Percentiles rank a stretch among this genome's conserved stretches.
These are phyloP conservation scores for Craseonycteris thonglongyai DNA, from an alignment of 2,113 vertebrate species.

Conservation along the genomic window DNA sequence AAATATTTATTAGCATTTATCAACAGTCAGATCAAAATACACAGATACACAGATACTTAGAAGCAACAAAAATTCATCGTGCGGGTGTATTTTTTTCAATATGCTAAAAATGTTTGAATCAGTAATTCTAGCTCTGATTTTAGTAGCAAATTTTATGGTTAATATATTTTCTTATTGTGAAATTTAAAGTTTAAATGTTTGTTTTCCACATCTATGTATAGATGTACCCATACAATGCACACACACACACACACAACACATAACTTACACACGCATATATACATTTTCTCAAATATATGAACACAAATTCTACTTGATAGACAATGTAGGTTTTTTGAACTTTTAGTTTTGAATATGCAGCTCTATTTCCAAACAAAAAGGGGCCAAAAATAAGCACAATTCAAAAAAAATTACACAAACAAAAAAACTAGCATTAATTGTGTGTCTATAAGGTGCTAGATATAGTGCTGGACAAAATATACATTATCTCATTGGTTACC, in stretches of 20 bases:
- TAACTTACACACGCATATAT: not conserved
- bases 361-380: not conserved
- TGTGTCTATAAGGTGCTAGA: not conserved
- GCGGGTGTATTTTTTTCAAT: not conserved
- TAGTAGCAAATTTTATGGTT: not conserved
- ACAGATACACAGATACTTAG: not conserved
- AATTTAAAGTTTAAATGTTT: not conserved
- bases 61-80: not conserved
- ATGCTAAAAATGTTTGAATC: not conserved
- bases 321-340: not conserved
- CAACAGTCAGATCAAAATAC: not conserved
- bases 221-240: not conserved
- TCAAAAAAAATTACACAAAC: not conserved
- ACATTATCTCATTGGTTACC: not conserved
- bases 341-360: not conserved
- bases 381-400: not conserved
- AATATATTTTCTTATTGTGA: not conserved
- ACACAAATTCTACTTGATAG: not conserved
- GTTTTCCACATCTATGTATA: not conserved
- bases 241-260: not conserved
- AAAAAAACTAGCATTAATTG: too few relatives aligned
- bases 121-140: not conserved
- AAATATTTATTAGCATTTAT: slow-evolving; percentile 4
- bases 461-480: not conserved
- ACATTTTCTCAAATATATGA: not conserved